phyloP scores from a whole-genome alignment of 1,140 invertebrate species.

The Sycophaga agraensis region DNA sequence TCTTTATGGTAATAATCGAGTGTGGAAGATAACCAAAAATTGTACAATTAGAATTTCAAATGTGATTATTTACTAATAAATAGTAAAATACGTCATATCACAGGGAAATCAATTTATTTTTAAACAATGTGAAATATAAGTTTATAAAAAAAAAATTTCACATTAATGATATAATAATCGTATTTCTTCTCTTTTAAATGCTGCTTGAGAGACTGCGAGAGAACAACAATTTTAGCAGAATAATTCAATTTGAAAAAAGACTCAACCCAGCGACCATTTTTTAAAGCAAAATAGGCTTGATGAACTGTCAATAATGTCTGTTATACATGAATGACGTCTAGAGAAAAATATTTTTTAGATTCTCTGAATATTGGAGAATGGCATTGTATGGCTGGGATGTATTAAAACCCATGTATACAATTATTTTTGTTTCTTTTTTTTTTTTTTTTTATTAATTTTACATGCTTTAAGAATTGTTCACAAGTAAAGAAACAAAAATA shows the following conservation, averaged over 20 bases:
- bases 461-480: not conserved
- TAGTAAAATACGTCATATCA: conserved; percentile 9
- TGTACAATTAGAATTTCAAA: conserved; percentile 25
- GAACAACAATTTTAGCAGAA: conserved; percentile 11
- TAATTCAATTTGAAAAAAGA: conserved; percentile 8
- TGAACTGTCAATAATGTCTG: conserved; percentile 4
- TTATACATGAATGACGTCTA: conserved; percentile 1
- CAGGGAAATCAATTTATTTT: conserved; percentile 19
- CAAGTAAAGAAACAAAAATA: not conserved
- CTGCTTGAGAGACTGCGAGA: not conserved
- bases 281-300: not conserved
- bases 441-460: conserved; percentile 3
- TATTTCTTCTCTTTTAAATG: conserved; percentile 6
- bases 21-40: conserved; percentile 11
- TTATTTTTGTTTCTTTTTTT: conserved; percentile 28
- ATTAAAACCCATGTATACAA: conserved; percentile 5
- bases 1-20: conserved; percentile 15
- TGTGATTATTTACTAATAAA: conserved; percentile 17
- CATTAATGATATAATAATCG: conserved; percentile 1
- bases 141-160: conserved; percentile 8
- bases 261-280: conserved; percentile 1
- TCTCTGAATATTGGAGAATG: conserved; percentile 10
- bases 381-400: conserved; percentile 9
- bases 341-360: conserved; percentile 2
- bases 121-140: conserved; percentile 9